phyloP scores from a whole-genome alignment of 2,797 vertebrate species.

The Lates japonicus region DNA sequence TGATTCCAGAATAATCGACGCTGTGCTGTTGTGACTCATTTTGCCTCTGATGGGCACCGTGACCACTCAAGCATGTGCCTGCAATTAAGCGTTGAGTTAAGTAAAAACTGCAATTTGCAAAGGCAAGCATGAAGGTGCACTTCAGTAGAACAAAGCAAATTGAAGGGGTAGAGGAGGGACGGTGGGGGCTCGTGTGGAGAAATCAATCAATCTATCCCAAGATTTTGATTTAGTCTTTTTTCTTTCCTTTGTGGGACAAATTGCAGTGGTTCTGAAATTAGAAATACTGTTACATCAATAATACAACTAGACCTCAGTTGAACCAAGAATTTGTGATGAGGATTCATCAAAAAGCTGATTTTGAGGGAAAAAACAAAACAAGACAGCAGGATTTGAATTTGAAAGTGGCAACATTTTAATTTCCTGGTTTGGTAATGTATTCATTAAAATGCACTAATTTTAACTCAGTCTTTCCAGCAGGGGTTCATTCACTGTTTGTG shows the following conservation, averaged over 20 bases:
- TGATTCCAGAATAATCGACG: constrained; percentile 77
- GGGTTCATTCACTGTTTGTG: constrained; percentile 13
- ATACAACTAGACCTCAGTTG: constrained; percentile 2
- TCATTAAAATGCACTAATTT: constrained; percentile 33
- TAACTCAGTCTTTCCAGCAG: constrained; percentile 19
- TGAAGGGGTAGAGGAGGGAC: constrained; percentile 32
- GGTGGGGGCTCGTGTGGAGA: constrained; percentile 23
- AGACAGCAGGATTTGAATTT: constrained; percentile 20
- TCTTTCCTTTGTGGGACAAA: background rate
- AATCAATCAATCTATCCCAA: constrained; percentile 32
- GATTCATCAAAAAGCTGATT: constrained; percentile 22
- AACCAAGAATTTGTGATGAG: background rate
- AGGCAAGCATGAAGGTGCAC: constrained; percentile 74
- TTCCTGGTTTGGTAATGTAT: constrained; percentile 25
- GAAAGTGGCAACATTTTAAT: constrained; percentile 27
- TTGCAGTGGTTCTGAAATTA: constrained; percentile 11
- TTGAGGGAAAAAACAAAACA: background rate
- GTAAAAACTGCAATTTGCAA: constrained; percentile 82
- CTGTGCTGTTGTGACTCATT: constrained; percentile 71
- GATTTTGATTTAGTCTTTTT: constrained; percentile 38
- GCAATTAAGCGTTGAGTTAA: constrained; percentile 81
- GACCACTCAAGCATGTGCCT: constrained; percentile 81
- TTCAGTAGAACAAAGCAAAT: constrained; percentile 66
- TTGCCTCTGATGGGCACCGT: constrained; percentile 74
- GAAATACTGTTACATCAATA: constrained; percentile 9